A percentile compares a stretch with the other conserved stretches of the same genome.
Evolutionary conservation across 2,888 invertebrate species (phyloP).

Genomic region (Chaetogeoica ovagalla): DNA sequence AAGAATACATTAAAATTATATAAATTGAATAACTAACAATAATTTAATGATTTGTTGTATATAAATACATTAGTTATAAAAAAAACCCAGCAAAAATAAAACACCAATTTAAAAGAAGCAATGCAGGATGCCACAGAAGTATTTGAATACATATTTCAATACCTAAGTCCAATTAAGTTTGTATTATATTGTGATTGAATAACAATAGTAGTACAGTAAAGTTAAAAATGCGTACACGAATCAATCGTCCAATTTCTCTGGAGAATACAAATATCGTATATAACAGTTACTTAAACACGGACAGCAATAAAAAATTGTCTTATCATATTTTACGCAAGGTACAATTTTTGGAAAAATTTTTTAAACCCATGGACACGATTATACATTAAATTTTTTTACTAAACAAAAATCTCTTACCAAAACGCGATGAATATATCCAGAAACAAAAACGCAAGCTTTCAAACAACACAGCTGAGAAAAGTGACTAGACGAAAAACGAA

Average conservation of each 20-base stretch:
- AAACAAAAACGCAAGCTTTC: background rate
- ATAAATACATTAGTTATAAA: no score
- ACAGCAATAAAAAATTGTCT: background rate
- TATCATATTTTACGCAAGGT: slow-evolving; percentile 10
- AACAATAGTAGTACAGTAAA: background rate
- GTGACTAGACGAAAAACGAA: slow-evolving; percentile 52
- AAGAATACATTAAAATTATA: no score
- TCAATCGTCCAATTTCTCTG: no score
- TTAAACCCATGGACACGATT: background rate
- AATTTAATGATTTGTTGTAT: no score
- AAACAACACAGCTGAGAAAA: slow-evolving; percentile 42
- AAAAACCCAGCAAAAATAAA: no score
- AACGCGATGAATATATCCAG: slow-evolving; percentile 12
- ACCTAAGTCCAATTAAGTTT: no score
- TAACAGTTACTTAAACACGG: background rate
- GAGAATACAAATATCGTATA: background rate
- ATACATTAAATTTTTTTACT: background rate
- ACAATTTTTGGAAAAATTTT: background rate
- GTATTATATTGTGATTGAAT: no score
- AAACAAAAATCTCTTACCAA: slow-evolving; percentile 38
- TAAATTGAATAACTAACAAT: no score
- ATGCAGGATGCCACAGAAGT: no score
- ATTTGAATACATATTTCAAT: no score
- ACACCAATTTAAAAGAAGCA: no score
- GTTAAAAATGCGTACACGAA: no score